Evolutionary conservation across 35 echinoderm and acorn worm genomes (phyloP), one percentile per base, ranked within the genome.

Genomic region (Lytechinus pictus): DNA sequence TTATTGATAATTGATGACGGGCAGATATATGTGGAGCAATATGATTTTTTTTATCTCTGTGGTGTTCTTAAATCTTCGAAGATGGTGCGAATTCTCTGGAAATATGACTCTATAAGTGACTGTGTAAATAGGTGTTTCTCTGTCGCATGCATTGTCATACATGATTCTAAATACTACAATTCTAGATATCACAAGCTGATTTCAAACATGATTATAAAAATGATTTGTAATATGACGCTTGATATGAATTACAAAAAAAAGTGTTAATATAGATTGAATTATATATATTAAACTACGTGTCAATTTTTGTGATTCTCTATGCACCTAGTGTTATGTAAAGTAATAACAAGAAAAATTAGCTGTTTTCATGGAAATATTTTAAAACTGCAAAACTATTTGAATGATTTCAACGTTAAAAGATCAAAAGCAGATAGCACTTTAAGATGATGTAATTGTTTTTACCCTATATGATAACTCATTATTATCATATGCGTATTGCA

Each of bases 171-270:
- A 79, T 24, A 79, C 19, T 79, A 79, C 66, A 79, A 71, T 44
- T 44, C 33, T 44, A 44, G 33, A 79, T n/a, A 79, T n/a, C 88
- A 52, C 88, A 90, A 52, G 88, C 88, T 52, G 88, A 90, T 90
- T 54, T 90, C 88, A 90, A 90, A 90, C 52, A 90, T 90, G 88
- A 90, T 90, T 90, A 90, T 90, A 44, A 90, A 90, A 52, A 54
- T 90, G 88, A 90, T 90, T 90, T 90, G 88, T 52, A 14, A 52
- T 54, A 90, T 90, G 88, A 90, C 33, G 88, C 88, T 33, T 90
- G 88, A 10, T 28, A 9, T 29, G 27, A 44, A 5, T 90, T 90
- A 28, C 52, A 52, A 51, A 44, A 44, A 44, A 44, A 44, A 44
- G 14, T 52, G 9, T 52, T 13, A 54, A 87, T 28, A 51, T 51